Evolutionary conservation across 2,888 invertebrate species (phyloP).

Genomic region (Torymus texanus): DNA sequence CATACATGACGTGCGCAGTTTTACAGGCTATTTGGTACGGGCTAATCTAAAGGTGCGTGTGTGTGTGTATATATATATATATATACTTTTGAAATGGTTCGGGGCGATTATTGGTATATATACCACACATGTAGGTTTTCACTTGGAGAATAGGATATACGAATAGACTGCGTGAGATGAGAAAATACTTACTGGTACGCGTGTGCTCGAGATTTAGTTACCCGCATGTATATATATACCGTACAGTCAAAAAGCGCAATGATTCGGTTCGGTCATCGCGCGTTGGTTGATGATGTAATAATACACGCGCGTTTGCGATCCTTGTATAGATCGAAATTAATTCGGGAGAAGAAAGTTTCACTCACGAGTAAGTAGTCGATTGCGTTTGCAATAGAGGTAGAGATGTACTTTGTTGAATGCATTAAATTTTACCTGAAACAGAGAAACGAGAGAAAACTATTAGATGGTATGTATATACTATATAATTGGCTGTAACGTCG

Average conservation of each 20-base stretch:
- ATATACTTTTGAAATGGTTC: no score
- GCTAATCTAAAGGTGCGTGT: no score
- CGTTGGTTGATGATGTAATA: constrained; percentile 18
- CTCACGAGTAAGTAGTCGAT: background rate
- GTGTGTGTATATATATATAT: no score
- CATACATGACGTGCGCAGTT: background rate
- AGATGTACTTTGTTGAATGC: background rate
- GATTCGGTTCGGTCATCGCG: constrained; percentile 27
- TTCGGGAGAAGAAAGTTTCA: constrained; percentile 23
- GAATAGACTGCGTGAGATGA: background rate
- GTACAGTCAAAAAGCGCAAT: background rate
- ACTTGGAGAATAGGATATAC: no score
- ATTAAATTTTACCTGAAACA: constrained; percentile 42
- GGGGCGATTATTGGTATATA: no score
- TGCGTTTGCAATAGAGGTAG: background rate
- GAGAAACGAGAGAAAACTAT: constrained; percentile 13
- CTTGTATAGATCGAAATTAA: background rate
- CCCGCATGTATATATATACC: background rate
- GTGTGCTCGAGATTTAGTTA: background rate
- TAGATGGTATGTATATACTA: background rate
- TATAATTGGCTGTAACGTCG: no score
- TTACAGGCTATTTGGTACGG: background rate
- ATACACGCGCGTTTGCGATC: background rate
- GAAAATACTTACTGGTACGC: background rate
- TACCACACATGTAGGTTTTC: no score